These are phyloP conservation scores for Microtus oregoni DNA, from an alignment of 2,113 vertebrate genomes.

Conservation along the genomic window DNA sequence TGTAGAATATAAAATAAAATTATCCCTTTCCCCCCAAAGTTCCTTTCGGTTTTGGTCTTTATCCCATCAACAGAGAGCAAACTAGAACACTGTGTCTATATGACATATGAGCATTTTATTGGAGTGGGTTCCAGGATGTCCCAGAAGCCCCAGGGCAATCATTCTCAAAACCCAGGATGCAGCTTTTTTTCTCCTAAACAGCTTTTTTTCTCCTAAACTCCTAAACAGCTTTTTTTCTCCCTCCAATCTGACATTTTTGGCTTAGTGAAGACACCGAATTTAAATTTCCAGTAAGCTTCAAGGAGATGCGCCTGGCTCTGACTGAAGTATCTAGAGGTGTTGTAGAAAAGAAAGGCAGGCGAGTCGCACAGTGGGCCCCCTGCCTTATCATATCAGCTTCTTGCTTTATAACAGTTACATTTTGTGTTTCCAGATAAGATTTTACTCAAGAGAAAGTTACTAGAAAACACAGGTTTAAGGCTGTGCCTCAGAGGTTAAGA, in stretches of 20 bases:
- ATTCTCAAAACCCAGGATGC: neutral
- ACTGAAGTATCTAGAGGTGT: neutral
- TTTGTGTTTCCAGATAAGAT: neutral
- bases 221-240: neutral
- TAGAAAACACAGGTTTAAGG: neutral
- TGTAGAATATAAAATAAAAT: neutral
- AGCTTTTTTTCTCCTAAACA: too few species aligned
- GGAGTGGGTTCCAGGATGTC: neutral
- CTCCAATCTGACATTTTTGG: neutral
- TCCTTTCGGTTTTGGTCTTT: neutral
- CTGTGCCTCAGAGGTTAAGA: neutral
- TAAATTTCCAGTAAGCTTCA: slow-evolving; percentile 11
- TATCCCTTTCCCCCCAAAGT: neutral
- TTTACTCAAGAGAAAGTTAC: slow-evolving; percentile 47
- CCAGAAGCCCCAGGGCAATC: neutral
- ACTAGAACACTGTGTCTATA: neutral
- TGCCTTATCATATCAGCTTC: neutral
- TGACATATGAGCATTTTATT: neutral
- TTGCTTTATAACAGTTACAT: neutral
- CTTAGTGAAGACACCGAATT: slow-evolving; percentile 27
- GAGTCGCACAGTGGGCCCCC: neutral
- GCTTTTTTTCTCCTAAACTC: neutral
- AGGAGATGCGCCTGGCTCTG: neutral
- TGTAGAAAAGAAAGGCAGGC: neutral
- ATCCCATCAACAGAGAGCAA: neutral